Evolutionary conservation across 2,797 vertebrate genomes (phyloP).

Genomic region (Spinus pinus): DNA sequence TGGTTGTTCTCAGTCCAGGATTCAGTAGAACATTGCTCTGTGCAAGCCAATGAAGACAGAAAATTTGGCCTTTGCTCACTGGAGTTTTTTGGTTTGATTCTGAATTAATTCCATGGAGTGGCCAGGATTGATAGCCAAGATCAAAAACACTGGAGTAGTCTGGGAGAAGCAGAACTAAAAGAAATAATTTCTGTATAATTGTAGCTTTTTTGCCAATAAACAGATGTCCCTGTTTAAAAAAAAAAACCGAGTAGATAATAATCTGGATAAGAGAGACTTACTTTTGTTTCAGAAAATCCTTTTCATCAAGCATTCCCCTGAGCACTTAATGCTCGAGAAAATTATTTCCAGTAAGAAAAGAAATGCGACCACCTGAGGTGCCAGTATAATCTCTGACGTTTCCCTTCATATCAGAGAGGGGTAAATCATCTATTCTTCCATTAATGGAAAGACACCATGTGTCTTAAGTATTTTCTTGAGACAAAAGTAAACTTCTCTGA

Average conservation of each 20-base stretch:
- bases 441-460: background rate
- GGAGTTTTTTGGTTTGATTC: slow-evolving; percentile 24
- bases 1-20: background rate
- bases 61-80: slow-evolving; percentile 3
- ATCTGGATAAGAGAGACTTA: background rate
- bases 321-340: background rate
- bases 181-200: background rate
- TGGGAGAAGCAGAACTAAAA: slow-evolving; percentile 18
- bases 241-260: background rate
- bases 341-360: slow-evolving; percentile 13
- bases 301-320: background rate
- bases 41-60: background rate
- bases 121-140: slow-evolving; percentile 5
- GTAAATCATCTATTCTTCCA: background rate
- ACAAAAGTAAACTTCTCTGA: background rate
- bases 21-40: background rate
- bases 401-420: background rate
- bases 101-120: slow-evolving; percentile 13
- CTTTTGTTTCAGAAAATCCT: background rate
- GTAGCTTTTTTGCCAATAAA: slow-evolving; percentile 32
- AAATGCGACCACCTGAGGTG: background rate
- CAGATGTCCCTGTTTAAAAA: background rate
- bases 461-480: background rate
- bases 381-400: background rate
- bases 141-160: background rate